Evolutionary conservation across 2,888 invertebrate genomes (phyloP).

Genomic region (Plebejus argus): DNA sequence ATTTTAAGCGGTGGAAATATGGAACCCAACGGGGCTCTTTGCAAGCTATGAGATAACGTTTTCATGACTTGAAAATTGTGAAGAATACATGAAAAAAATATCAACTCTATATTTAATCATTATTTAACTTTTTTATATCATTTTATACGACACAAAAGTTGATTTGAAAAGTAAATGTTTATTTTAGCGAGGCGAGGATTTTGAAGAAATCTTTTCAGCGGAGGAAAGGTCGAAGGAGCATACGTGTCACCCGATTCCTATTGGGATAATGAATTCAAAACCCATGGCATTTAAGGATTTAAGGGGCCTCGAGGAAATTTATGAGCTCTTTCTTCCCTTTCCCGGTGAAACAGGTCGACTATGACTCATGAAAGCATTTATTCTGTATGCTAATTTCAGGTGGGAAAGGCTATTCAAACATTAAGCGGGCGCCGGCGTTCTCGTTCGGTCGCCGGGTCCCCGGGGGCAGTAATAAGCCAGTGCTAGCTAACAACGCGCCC

Average conservation of each 20-base stretch:
- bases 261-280: constrained; percentile 17
- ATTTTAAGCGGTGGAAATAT: not conserved
- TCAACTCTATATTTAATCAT: not conserved
- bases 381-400: constrained; percentile 47
- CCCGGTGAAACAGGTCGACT: not conserved
- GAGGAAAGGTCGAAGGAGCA: constrained; percentile 1
- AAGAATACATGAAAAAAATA: not conserved
- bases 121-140: not conserved
- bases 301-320: constrained; percentile 6
- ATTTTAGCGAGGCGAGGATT: not conserved
- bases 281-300: constrained; percentile 19
- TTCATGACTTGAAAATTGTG: not conserved
- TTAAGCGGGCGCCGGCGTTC: constrained; percentile 66
- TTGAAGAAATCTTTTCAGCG: not conserved
- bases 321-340: constrained; percentile 1
- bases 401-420: constrained; percentile 62
- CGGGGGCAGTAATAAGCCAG: constrained; percentile 47
- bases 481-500: constrained; percentile 51
- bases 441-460: constrained; percentile 59
- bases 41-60: not conserved
- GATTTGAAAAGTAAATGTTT: not conserved
- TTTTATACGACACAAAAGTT: not conserved
- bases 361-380: constrained; percentile 4
- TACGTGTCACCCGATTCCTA: constrained; percentile 12
- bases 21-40: not conserved